Conservation (phyloP, 2,113 vertebrate genomes). For the Callopanchax toddi region DNA sequence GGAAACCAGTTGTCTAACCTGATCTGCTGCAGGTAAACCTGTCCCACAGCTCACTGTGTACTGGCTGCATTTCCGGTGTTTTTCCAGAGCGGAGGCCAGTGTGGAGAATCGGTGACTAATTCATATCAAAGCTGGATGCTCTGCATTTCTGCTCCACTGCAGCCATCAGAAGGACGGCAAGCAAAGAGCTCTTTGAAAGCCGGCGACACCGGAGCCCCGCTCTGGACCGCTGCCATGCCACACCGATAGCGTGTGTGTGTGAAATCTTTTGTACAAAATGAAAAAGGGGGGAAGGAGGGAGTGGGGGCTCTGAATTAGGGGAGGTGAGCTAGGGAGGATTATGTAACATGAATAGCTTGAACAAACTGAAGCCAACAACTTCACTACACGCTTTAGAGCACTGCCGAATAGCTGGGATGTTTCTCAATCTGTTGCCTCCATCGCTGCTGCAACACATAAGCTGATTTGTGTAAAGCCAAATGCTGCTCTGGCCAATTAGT, state of each 20-base stretch:
- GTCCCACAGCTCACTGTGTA: neutral
- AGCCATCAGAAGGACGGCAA: slow-evolving; percentile 64
- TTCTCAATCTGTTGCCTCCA: slow-evolving; percentile 40
- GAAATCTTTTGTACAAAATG: slow-evolving; percentile 61
- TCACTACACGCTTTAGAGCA: slow-evolving; percentile 46
- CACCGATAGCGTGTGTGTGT: slow-evolving; percentile 38
- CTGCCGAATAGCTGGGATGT: slow-evolving; percentile 49
- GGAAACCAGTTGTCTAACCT: neutral
- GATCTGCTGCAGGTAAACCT: neutral
- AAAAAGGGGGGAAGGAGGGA: slow-evolving; percentile 15
- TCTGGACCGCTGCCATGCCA: slow-evolving; percentile 64
- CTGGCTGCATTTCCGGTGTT: neutral
- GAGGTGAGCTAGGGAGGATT: slow-evolving; percentile 23
- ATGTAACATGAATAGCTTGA: slow-evolving; percentile 66
- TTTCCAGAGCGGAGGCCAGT: slow-evolving; percentile 1
- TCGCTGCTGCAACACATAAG: slow-evolving; percentile 34
- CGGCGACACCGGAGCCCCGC: slow-evolving; percentile 61
- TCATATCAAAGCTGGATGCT: slow-evolving; percentile 62
- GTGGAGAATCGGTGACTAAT: slow-evolving; percentile 60
- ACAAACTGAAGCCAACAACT: slow-evolving; percentile 60
- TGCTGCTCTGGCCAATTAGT: slow-evolving; percentile 8
- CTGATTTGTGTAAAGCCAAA: slow-evolving; percentile 41
- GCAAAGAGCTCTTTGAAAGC: slow-evolving; percentile 73
- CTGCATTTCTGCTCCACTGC: slow-evolving; percentile 55
- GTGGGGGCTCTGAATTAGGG: slow-evolving; percentile 1